Evolutionary conservation across 2,888 invertebrate genomes (phyloP).

Genomic region (Crioceris asparagi): DNA sequence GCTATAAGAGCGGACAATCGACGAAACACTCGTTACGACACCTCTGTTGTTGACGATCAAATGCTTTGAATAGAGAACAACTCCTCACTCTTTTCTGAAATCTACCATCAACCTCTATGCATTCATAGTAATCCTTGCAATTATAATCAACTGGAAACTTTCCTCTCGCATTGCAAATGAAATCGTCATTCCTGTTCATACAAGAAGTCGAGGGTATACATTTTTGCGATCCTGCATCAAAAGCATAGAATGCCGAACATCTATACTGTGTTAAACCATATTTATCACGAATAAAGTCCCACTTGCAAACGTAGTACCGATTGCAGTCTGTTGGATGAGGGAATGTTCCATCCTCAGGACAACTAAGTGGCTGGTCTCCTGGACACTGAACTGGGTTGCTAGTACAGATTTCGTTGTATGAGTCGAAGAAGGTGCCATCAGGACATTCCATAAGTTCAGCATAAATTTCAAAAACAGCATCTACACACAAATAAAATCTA

Average conservation of each 20-base stretch:
- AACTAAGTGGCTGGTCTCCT: slow-evolving; percentile 20
- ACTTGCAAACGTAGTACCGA: slow-evolving; percentile 44
- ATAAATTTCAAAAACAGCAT: slow-evolving; percentile 18
- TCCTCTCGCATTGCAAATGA: slow-evolving; percentile 35
- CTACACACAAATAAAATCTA: slow-evolving; percentile 27
- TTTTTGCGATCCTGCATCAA: slow-evolving; percentile 31
- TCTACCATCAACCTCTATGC: slow-evolving; percentile 31
- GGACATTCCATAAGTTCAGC: slow-evolving; percentile 25
- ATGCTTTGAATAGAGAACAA: slow-evolving; percentile 40
- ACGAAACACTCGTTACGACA: slow-evolving; percentile 28
- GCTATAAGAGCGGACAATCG: slow-evolving; percentile 24
- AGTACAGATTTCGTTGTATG: slow-evolving; percentile 22
- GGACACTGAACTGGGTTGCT: slow-evolving; percentile 27
- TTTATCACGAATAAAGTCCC: slow-evolving; percentile 41
- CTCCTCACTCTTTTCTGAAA: slow-evolving; percentile 34
- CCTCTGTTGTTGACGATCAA: slow-evolving; percentile 29
- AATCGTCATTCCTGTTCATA: slow-evolving; percentile 13
- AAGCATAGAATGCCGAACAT: slow-evolving; percentile 39
- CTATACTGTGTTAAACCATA: slow-evolving; percentile 42
- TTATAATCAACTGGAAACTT: slow-evolving; percentile 36
- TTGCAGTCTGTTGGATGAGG: slow-evolving; percentile 40
- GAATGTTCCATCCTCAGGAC: slow-evolving; percentile 37
- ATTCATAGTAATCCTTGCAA: slow-evolving; percentile 41
- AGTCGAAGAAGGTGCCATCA: slow-evolving; percentile 21
- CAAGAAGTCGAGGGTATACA: slow-evolving; percentile 41